Conservation (phyloP, 2,888 invertebrate species). For the Drosophila prolongata region DNA sequence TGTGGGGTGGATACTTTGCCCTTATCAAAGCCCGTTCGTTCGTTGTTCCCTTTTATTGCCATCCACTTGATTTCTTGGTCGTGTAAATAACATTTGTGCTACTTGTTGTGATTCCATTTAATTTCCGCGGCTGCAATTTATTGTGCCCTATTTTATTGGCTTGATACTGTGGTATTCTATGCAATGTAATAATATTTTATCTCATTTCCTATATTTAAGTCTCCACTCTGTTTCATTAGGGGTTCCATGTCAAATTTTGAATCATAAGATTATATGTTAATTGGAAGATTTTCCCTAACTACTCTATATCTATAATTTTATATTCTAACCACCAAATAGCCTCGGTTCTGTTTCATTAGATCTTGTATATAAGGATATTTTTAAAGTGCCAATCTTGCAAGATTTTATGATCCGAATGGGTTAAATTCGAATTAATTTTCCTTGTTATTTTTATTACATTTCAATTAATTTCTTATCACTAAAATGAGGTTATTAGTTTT, state of each 20-base stretch:
- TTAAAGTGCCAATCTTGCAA: too few species aligned
- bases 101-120: constrained; percentile 2
- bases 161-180: neutral
- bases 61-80: constrained; percentile 11
- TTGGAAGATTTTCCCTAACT: too few species aligned
- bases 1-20: neutral
- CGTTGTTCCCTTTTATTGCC: constrained; percentile 1
- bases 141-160: neutral
- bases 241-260: too few species aligned
- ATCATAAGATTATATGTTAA: too few species aligned
- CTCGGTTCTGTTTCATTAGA: too few species aligned
- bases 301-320: too few species aligned
- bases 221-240: too few species aligned
- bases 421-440: neutral
- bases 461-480: neutral
- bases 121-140: neutral
- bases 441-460: neutral
- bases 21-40: constrained; percentile 17
- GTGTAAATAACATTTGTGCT: constrained; percentile 1
- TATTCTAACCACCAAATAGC: too few species aligned
- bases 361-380: too few species aligned
- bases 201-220: neutral
- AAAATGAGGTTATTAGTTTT: neutral
- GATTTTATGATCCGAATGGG: too few species aligned
- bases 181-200: neutral